Evolutionary conservation across 92 coral and sea anemone species (phyloP), one percentile per base, ranked within the genome.

Genomic region (Paragorgia papillata): DNA sequence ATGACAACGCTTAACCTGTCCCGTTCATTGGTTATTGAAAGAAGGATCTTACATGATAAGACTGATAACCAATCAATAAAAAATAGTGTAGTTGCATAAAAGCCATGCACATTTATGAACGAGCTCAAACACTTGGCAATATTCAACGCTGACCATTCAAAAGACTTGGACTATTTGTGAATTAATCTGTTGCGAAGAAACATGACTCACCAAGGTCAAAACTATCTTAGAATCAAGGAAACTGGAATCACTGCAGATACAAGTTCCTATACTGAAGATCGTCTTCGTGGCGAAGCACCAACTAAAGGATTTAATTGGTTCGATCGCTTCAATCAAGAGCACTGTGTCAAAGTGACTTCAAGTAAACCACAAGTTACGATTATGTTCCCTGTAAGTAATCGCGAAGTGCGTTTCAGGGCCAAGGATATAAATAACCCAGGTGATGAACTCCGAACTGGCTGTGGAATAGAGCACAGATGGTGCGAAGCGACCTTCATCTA

Each of bases 241-340:
- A 62, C 50, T 28, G 69, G 69, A 15, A 62, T 62, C 15, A 62
- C 69, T 62, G 69, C 69, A 2, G 69, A 62, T 43, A 62, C 46
- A 14, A 62, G 69, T 30, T 62, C 69, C 33, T 62, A 3, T 25
- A 62, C 69, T 17, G 69, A 62, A n/a, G 69, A 62, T 32, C 69
- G 69, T 28, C 69, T 62, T 62, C 48, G 69, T 43, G 69, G 69
- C 20, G 69, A 62, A 62, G 69, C 69, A 15, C 69, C 69, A 32
- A 10, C 44, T 2, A 62, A 34, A 15, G 69, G 69, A 0, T 62
- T 62, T 43, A 32, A 30, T 29, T 62, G 69, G 69, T 0, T 62
- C 39, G 69, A 62, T 34, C 69, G 69, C 33, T 62, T 62, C 34
- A 62, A 34, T 43, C 69, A 62, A 43, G 7, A 62, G 21, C 69